Evolutionary conservation across 2,888 invertebrate species (phyloP), one percentile per base, ranked within the genome.

Genomic region (Alsophila aescularia): DNA sequence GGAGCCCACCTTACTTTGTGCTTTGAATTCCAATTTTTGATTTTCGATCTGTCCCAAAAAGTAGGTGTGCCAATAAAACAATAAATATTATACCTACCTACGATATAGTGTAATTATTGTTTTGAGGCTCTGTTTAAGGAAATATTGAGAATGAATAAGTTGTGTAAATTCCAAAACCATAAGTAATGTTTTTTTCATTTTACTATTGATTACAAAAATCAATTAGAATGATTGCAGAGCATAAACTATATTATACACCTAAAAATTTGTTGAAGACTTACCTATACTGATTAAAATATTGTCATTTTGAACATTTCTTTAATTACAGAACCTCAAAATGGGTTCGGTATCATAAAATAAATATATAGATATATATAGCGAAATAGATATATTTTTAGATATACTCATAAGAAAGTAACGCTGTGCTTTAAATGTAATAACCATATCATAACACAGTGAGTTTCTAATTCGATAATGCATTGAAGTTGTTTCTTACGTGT

Each of bases 11-110:
- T 98, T 97, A 90, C 98, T 97, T 89, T 96, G 95, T 66, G 96
- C 98, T 92, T 97, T 98, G 91, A 98, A 95, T 75, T 98, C 97
- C 90, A 98, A 87, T 91, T 98, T 98, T 92, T 96, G 96, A 75
- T 94, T 95, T 93, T 96, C 96, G 79, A 98, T 97, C 97, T 97
- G 93, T 81, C 82, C 75, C 74, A 75, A 82, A 89, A 85, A 87
- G 78, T 81, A 74, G 81, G 77, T 76, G 86, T 85, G 85, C 87
- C 75, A 76, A 82, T 82, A 81, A 74, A 77, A 72, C 64, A 72
- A 73, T 60, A 72, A 71, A 77, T 48, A 64, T 64, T 32, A 52
- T 1, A 59, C 1, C 7, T 67, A 70, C 34, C 55, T 62, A 53
- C 45, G 40, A 40, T 44, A 45, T 36, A 16, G 13, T 32, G 13